Base-by-base conservation (phyloP, 2,888 invertebrate species). In the Cetonia aurata region DNA sequence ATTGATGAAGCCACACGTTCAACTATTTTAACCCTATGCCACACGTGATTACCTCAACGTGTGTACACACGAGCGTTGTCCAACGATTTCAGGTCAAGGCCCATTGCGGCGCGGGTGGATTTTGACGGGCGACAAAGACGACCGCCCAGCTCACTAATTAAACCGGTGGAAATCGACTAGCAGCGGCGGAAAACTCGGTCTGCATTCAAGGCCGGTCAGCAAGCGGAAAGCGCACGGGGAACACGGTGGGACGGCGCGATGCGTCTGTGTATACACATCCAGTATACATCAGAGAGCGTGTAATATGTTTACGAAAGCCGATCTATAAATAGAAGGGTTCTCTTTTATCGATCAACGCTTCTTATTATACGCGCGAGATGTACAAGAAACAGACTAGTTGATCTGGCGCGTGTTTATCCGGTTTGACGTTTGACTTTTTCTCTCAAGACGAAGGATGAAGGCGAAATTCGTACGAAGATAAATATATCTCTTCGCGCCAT, bases 271-370 rank as follows among this genome's bases (percentile, higher is more conserved):
- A 31, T 62, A 62, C 33, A 33, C 37, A 56, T 25, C 4, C 25
- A 25, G 25, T 25, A 25, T 25, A 25, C 25, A 25, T 25, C 25
- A 25, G 67, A 67, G 25, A 56, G 33, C 19, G 67, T 55, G 19
- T 46, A 50, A 65, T 60, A 44, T 67, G 56, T 56, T 67, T 67
- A 67, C 67, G 31, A 46, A 56, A 56, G 67, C 42, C 44, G 55
- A 56, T 62, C 62, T 62, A 62, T 62, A 62, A 62, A 62, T 62
- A 62, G 62, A 62, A 62, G 62, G 62, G 62, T 50, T 62, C 62
- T 62, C 46, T 48, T 62, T 48, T 62, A 62, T 62, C 62, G 48
- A 62, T 62, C 62, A 62, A 48, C 62, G 48, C 48, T 62, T 62
- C 62, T 62, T 62, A 62, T 62, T 62, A 62, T 48, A 62, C 59